Evolutionary conservation across 2,113 vertebrate genomes (phyloP).

Genomic region (Spilogale gracilis): DNA sequence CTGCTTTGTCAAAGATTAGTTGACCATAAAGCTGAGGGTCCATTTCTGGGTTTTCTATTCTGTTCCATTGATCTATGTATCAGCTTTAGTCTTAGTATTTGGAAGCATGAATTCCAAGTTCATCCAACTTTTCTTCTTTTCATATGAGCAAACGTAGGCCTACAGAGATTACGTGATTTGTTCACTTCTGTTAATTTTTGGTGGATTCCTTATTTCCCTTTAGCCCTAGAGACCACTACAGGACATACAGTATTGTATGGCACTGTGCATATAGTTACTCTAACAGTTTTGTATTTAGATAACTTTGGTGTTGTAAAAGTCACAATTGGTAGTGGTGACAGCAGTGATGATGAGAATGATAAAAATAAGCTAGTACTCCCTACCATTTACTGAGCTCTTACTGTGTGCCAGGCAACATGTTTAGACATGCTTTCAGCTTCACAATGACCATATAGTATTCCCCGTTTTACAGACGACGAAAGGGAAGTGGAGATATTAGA

Average conservation of each 20-base stretch:
- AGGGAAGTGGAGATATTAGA: background rate
- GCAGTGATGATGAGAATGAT: background rate
- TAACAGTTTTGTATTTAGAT: background rate
- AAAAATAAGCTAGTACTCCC: background rate
- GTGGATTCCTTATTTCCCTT: background rate
- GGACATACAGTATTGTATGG: no score
- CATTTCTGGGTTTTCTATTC: background rate
- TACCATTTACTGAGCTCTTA: background rate
- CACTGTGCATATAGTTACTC: rapidly evolving
- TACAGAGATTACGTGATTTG: background rate
- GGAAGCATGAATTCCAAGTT: background rate
- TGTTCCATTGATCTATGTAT: background rate
- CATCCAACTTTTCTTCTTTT: background rate
- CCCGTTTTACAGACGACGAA: background rate
- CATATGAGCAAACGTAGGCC: background rate
- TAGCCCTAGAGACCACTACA: background rate
- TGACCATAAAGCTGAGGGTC: background rate
- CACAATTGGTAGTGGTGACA: background rate
- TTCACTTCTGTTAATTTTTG: background rate
- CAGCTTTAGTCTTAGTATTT: background rate
- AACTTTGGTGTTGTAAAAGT: background rate
- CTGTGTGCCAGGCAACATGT: background rate
- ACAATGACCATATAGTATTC: rapidly evolving
- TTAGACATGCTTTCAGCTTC: no score
- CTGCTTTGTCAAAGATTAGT: no score